These are phyloP conservation scores for Scaptodrosophila lebanonensis DNA, from an alignment of 1,140 invertebrate genomes.

Conservation along the genomic window DNA sequence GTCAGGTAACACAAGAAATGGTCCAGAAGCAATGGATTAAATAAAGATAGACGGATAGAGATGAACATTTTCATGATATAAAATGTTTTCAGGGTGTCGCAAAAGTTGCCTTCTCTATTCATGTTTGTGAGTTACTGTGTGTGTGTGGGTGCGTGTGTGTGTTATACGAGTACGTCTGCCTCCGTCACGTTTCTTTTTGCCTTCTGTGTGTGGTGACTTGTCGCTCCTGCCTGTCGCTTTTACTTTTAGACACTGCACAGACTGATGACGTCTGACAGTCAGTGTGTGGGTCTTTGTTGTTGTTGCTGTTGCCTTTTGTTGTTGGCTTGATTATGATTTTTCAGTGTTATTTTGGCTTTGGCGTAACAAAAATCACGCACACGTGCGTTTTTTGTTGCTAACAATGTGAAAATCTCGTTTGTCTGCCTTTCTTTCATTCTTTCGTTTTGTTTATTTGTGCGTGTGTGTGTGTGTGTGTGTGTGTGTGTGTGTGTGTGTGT, in stretches of 20 bases:
- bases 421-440: conserved; percentile 10
- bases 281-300: neutral
- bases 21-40: no score
- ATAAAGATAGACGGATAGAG: no score
- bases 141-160: no score
- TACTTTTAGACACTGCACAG: neutral
- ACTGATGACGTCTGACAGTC: conserved; percentile 3
- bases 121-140: no score
- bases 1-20: no score
- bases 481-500: neutral
- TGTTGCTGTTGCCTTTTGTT: conserved; percentile 11
- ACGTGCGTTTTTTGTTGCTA: conserved; percentile 9
- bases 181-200: no score
- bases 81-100: no score
- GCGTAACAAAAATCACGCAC: neutral
- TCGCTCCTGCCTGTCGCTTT: neutral
- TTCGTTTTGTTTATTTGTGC: neutral
- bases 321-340: conserved; percentile 25
- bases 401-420: conserved; percentile 11
- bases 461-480: neutral
- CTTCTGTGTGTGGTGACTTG: no score
- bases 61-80: no score
- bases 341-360: neutral
- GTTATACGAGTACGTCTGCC: no score
- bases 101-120: no score